These are phyloP conservation scores for Drosophila birchii DNA, from an alignment of 2,888 invertebrate genomes.

Conservation along the genomic window DNA sequence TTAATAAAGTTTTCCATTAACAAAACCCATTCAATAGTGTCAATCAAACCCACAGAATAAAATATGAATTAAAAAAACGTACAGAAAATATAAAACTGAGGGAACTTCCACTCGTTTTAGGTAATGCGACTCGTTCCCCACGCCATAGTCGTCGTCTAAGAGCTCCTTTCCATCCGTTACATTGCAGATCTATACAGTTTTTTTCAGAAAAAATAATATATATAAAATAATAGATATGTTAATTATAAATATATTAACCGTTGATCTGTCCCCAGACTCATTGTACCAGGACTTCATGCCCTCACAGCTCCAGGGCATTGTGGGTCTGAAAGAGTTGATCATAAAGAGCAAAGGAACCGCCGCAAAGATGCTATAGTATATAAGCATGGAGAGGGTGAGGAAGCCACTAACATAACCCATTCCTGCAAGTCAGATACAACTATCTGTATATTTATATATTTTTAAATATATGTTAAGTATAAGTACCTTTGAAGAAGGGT, in stretches of 20 bases:
- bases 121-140: not conserved
- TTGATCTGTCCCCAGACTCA: slow-evolving; percentile 26
- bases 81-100: slow-evolving; percentile 71
- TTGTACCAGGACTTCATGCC: slow-evolving; percentile 82
- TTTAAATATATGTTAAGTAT: slow-evolving; percentile 83
- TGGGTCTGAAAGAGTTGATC: slow-evolving; percentile 88
- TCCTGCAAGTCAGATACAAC: slow-evolving; percentile 85
- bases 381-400: slow-evolving; percentile 90
- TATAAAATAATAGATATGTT: not conserved
- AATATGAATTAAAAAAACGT: no score
- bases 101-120: slow-evolving; percentile 55
- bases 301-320: slow-evolving; percentile 92
- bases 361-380: slow-evolving; percentile 93
- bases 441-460: no score
- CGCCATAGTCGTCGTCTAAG: not conserved
- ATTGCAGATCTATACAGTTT: slow-evolving; percentile 51
- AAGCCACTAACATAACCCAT: slow-evolving; percentile 93
- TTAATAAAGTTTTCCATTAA: no score
- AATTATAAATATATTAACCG: slow-evolving; percentile 42
- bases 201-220: no score
- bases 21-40: no score
- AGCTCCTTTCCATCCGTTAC: not conserved
- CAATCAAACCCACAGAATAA: not conserved
- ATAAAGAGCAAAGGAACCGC: slow-evolving; percentile 93
- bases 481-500: slow-evolving; percentile 94